A percentile compares a stretch with the other conserved stretches of the same genome.
Evolutionary conservation across 2,113 vertebrate species (phyloP).

Genomic region (Eidolon helvum): DNA sequence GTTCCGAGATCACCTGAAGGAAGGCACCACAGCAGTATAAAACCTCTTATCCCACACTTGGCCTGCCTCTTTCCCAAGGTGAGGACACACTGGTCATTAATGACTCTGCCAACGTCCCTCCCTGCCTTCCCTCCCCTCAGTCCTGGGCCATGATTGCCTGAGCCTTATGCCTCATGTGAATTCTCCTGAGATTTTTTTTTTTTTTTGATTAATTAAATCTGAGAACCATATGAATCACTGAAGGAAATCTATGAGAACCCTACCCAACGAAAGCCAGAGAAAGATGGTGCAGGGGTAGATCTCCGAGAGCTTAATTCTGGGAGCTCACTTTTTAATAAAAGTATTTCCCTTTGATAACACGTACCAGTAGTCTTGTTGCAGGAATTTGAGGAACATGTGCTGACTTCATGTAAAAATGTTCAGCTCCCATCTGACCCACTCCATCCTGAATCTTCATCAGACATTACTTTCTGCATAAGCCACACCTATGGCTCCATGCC

Average conservation of each 20-base stretch:
- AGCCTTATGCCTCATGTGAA: background rate
- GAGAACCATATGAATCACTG: background rate
- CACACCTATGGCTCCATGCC: background rate
- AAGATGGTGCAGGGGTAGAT: background rate
- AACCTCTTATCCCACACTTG: background rate
- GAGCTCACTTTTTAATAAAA: background rate
- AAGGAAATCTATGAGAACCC: background rate
- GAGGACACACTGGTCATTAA: background rate
- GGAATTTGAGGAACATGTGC: background rate
- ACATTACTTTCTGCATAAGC: background rate
- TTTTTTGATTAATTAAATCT: background rate
- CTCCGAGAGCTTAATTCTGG: background rate
- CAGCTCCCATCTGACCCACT: background rate
- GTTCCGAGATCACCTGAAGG: background rate
- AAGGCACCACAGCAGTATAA: background rate
- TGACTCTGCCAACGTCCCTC: background rate
- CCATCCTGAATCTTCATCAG: background rate
- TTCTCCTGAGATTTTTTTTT: background rate
- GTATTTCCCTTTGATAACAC: background rate
- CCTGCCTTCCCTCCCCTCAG: background rate
- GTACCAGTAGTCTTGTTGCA: background rate
- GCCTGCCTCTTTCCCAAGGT: background rate
- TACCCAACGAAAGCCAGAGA: background rate
- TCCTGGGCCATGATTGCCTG: background rate
- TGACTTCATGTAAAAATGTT: background rate